A percentile compares a stretch with the other conserved stretches of the same genome.
phyloP scores from a whole-genome alignment of 2,797 vertebrate genomes.

The Scarus forsteni region DNA sequence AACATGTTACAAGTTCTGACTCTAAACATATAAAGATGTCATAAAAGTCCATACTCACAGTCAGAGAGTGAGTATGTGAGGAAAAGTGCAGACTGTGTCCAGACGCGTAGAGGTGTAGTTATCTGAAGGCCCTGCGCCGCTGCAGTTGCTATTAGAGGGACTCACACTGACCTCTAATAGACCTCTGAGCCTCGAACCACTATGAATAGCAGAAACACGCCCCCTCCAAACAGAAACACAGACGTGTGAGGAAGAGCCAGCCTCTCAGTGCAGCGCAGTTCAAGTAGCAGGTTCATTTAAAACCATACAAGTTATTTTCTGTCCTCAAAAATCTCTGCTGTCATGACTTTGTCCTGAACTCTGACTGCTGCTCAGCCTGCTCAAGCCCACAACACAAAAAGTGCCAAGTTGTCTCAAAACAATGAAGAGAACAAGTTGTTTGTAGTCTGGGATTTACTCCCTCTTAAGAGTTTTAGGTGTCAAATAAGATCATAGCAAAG shows the following conservation, averaged over 20 bases:
- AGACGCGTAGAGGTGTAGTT: constrained; percentile 18
- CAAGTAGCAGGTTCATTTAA: constrained; percentile 12
- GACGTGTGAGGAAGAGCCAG: constrained; percentile 35
- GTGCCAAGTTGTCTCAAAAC: too few species aligned
- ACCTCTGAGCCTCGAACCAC: constrained; percentile 71
- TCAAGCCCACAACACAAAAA: too few species aligned
- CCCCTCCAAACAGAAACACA: constrained; percentile 73
- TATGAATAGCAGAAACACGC: constrained; percentile 84
- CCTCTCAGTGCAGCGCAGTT: constrained; percentile 25
- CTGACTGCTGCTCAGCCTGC: too few species aligned
- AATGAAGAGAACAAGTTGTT: too few species aligned
- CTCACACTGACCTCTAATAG: constrained; percentile 76
- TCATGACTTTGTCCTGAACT: too few species aligned
- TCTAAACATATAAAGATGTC: background rate
- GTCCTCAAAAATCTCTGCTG: background rate
- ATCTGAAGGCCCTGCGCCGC: constrained; percentile 51
- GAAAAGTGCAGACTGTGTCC: constrained; percentile 27
- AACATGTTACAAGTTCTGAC: background rate
- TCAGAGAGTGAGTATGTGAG: constrained; percentile 24
- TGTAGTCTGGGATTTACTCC: too few species aligned
- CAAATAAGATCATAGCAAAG: too few species aligned
- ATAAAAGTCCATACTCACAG: constrained; percentile 66
- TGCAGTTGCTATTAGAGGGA: constrained; percentile 67
- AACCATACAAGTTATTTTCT: background rate
- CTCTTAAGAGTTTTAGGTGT: too few species aligned